A percentile compares a stretch with the other conserved stretches of the same genome.
Evolutionary conservation across 2,888 invertebrate genomes (phyloP).

Genomic region (Agrochola litura): DNA sequence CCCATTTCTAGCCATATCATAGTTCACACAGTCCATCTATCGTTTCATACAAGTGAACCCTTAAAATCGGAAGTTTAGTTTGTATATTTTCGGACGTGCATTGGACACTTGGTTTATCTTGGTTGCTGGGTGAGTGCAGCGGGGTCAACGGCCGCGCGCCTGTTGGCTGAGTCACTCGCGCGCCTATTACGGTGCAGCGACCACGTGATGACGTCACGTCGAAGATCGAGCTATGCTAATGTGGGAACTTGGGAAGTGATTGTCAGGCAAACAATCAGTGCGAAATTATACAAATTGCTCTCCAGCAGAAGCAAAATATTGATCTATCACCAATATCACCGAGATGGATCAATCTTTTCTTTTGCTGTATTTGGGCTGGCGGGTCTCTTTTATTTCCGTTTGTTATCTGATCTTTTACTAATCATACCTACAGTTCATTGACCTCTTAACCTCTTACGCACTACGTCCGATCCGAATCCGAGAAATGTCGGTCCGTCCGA

Average conservation of each 20-base stretch:
- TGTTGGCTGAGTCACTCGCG: constrained; percentile 68
- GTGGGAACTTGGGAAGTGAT: constrained; percentile 39
- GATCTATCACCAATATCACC: no score
- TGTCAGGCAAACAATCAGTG: constrained; percentile 40
- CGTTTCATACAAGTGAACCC: neutral
- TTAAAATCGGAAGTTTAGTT: neutral
- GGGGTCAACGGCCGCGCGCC: constrained; percentile 69
- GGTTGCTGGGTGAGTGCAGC: constrained; percentile 64
- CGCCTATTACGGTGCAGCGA: constrained; percentile 62
- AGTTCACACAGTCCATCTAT: neutral
- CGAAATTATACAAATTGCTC: constrained; percentile 31
- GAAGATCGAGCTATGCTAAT: constrained; percentile 46
- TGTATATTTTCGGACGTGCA: constrained; percentile 54
- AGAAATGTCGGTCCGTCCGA: no score
- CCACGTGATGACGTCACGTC: constrained; percentile 52
- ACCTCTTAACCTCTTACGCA: neutral
- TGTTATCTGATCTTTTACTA: neutral
- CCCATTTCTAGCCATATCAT: neutral
- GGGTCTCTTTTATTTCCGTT: neutral
- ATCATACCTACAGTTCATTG: neutral
- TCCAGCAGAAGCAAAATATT: neutral
- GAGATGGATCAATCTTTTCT: constrained; percentile 7
- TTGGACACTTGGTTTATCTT: constrained; percentile 68
- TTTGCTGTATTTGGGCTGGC: constrained; percentile 1
- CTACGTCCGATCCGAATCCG: no score